Base-by-base conservation (phyloP, 2,113 vertebrate species). In the Sula dactylatra region DNA sequence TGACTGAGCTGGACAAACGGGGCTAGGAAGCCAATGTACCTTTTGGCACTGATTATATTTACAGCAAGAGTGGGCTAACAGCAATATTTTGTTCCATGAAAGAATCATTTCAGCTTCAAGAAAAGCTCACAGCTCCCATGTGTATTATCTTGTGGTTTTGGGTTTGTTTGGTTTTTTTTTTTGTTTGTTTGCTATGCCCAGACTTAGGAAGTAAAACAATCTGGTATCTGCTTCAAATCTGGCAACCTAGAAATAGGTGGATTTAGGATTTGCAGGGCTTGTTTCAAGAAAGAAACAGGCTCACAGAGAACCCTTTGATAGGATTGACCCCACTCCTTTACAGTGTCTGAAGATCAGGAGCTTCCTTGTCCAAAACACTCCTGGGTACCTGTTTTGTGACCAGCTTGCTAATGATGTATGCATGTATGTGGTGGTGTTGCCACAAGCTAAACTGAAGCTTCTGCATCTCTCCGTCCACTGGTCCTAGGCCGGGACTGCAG, bases 101-200 rank as follows among this genome's bases (percentile, higher is more conserved):
- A 93, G 78, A 95, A 91, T 93, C 45, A 6, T 90, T 96, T 94
- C 81, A 93, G 50, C 47, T 70, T 85, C 65, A 86, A 94, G 80
- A 91, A 94, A 92, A 96, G 44, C 65, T 92, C 69, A 45, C 11
- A 47, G 50, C 42, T 90, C 76, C 71, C 64, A 32, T 45, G 71
- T 59, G 55, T 90, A 47, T 92, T 55, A 70, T 36, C 52, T 52
- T 86, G 72, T 0, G 47, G 70, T 6, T 80, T 85, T 16, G 56
- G 24, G 54, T 21, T 77, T 29, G 19, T 82, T 78, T 61, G 27
- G 44, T 16, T 0, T 47, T 79, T 45, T 79, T 45, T 82, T 79
- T 56, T 59, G 25, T 82, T 95, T 91, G 50, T 90, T 97, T 93
- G 54, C 32, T 38, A 47, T 77, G 55, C 91, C 84, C 74, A 71